A percentile compares a stretch with the other conserved stretches of the same genome.
Conservation (phyloP, 2,888 invertebrate genomes). For the Drosophila pegasa region DNA sequence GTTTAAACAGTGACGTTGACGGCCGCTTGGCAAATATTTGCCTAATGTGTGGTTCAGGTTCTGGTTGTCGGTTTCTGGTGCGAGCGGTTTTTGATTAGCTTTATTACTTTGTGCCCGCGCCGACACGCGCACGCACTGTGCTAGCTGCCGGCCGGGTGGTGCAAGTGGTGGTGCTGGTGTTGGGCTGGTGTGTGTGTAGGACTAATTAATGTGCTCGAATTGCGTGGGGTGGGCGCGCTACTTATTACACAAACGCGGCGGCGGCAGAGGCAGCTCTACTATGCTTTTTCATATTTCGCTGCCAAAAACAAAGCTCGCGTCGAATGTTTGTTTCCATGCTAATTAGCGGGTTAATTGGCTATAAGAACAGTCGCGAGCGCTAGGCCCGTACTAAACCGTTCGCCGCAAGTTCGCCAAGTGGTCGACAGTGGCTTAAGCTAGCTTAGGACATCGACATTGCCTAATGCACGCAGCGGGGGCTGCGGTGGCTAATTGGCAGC, state of each 20-base stretch:
- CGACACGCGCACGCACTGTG: slow-evolving; percentile 22
- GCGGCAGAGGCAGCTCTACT: slow-evolving; percentile 3
- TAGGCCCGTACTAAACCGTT: slow-evolving; percentile 13
- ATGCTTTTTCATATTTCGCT: slow-evolving; percentile 53
- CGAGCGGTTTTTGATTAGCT: slow-evolving; percentile 78
- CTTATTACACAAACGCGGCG: slow-evolving; percentile 44
- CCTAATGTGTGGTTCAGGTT: slow-evolving; percentile 73
- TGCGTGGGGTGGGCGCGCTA: slow-evolving; percentile 44
- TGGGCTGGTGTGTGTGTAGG: slow-evolving; percentile 29
- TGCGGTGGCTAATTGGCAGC: slow-evolving; percentile 53
- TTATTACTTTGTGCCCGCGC: slow-evolving; percentile 70
- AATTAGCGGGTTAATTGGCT: slow-evolving; percentile 80
- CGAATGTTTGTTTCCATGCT: slow-evolving; percentile 71
- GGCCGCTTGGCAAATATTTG: slow-evolving; percentile 72
- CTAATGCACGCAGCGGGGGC: slow-evolving; percentile 31
- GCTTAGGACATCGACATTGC: slow-evolving; percentile 49
- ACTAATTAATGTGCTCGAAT: slow-evolving; percentile 75
- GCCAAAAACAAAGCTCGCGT: slow-evolving; percentile 38
- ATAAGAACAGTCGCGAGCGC: slow-evolving; percentile 51
- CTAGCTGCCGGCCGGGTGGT: neutral
- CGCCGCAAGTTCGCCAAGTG: slow-evolving; percentile 21
- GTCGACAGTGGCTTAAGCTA: slow-evolving; percentile 36
- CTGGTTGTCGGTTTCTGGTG: slow-evolving; percentile 52
- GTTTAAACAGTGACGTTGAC: slow-evolving; percentile 28
- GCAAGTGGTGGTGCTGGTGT: neutral